Evolutionary conservation across 2,797 vertebrate genomes (phyloP).

Genomic region (Mareca strepera): DNA sequence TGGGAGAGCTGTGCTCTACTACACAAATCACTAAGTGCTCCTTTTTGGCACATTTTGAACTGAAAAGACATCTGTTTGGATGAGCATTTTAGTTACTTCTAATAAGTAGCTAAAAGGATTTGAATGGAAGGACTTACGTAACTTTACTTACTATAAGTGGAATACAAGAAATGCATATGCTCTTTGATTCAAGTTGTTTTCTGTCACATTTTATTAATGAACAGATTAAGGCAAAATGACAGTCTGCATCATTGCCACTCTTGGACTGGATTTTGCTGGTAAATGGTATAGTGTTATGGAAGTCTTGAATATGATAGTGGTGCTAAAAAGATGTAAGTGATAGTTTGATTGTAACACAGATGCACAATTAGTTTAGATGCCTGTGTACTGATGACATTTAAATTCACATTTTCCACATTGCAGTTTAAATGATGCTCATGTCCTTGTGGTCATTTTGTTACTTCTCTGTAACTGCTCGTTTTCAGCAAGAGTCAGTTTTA

Average conservation of each 20-base stretch:
- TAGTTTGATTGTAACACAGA: neutral
- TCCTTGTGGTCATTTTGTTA: constrained; percentile 24
- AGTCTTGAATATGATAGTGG: neutral
- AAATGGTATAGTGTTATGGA: neutral
- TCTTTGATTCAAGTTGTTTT: neutral
- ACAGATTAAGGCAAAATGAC: neutral
- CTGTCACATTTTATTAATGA: neutral
- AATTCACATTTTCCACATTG: constrained; percentile 26
- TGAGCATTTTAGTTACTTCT: neutral
- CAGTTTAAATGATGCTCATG: constrained; percentile 5
- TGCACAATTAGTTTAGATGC: neutral
- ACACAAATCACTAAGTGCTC: neutral
- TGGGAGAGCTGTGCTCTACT: neutral
- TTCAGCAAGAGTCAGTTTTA: neutral
- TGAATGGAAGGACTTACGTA: neutral
- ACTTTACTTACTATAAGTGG: fast-evolving
- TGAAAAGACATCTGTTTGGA: neutral
- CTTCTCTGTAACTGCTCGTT: constrained; percentile 17
- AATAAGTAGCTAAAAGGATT: neutral
- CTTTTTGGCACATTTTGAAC: neutral
- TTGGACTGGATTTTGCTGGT: neutral
- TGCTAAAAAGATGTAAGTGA: neutral
- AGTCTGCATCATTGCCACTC: neutral
- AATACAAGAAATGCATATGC: neutral
- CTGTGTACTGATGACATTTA: neutral